Evolutionary conservation across 2,888 invertebrate genomes (phyloP), one percentile per base, ranked within the genome.

Genomic region (Urechis unicinctus): DNA sequence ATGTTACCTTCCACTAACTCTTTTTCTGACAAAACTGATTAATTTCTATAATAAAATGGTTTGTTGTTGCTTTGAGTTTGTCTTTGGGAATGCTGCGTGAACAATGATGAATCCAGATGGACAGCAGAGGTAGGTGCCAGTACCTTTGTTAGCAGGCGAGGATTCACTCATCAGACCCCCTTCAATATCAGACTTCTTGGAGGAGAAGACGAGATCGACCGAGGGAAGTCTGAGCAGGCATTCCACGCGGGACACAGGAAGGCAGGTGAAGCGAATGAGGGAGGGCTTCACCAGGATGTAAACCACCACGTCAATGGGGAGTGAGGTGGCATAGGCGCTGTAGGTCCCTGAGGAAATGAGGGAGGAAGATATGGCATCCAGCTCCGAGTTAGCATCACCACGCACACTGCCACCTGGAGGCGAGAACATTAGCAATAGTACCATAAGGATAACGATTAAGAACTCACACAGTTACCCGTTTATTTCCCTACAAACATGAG

Each of bases 251-350:
- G 65, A 65, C 43, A 61, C 59, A 3, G 65, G 65, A 31, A 65
- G 64, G 55, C 96, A 96, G 65, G 91, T 92, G 80, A 98, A 97
- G 57, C 96, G 81, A 29, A 66, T 55, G 26, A 59, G 52, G 9
- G 66, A 66, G 1, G 66, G 61, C 55, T 65, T 94, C 87, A 97
- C 95, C 79, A 93, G 91, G 81, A 98, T 91, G 80, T 95, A 95
- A 44, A 98, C 95, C 66, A 98, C 91, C 26, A 98, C 95, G 80
- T 98, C 97, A 0, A 98, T 95, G 0, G 97, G 97, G 78, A 62
- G 57, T n/a, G 59, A 61, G 31, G 58, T 59, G 29, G 57, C 58
- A n/a, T 48, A 52, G 25, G 52, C 47, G 44, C 25, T 9, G 22
- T 48, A 48, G 9, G 17, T 48, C 26, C 9, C 9, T 25, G 67